Conservation (phyloP, 2,888 invertebrate species). For the Coleophora flavipennella region DNA sequence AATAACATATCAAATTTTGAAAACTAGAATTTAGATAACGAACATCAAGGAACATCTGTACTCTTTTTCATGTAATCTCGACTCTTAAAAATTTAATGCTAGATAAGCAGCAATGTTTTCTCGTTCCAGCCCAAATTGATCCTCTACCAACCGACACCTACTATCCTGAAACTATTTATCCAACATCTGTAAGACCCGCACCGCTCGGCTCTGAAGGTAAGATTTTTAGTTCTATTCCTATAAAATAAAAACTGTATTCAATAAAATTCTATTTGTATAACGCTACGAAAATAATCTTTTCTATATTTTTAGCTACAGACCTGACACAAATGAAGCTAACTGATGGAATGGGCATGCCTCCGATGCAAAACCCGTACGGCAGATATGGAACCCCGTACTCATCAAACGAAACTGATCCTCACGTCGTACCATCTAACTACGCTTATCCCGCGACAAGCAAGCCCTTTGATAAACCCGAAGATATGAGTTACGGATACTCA, state of each 20-base stretch:
- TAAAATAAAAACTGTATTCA: not conserved
- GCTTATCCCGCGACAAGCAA: constrained; percentile 34
- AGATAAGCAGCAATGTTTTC: too few relatives aligned
- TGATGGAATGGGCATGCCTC: constrained; percentile 47
- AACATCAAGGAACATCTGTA: too few relatives aligned
- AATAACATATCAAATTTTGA: too few relatives aligned
- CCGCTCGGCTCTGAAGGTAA: constrained; percentile 81
- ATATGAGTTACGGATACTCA: constrained; percentile 35
- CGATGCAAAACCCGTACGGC: constrained; percentile 37
- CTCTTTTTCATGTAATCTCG: too few relatives aligned
- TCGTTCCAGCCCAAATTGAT: constrained; percentile 39
- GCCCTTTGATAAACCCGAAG: constrained; percentile 40
- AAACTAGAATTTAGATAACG: too few relatives aligned
- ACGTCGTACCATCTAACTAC: constrained; percentile 32
- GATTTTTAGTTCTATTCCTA: not conserved
- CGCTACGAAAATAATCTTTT: not conserved
- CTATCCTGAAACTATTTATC: constrained; percentile 64
- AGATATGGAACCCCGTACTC: constrained; percentile 37
- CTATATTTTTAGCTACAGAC: constrained; percentile 46
- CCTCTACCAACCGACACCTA: constrained; percentile 39
- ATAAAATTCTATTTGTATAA: not conserved
- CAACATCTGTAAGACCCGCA: constrained; percentile 78
- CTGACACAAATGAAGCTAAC: constrained; percentile 45
- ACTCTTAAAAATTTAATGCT: too few relatives aligned
- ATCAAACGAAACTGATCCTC: constrained; percentile 33